Conservation (phyloP, 2,797 vertebrate species). For the Mormyrops boulengeri region DNA sequence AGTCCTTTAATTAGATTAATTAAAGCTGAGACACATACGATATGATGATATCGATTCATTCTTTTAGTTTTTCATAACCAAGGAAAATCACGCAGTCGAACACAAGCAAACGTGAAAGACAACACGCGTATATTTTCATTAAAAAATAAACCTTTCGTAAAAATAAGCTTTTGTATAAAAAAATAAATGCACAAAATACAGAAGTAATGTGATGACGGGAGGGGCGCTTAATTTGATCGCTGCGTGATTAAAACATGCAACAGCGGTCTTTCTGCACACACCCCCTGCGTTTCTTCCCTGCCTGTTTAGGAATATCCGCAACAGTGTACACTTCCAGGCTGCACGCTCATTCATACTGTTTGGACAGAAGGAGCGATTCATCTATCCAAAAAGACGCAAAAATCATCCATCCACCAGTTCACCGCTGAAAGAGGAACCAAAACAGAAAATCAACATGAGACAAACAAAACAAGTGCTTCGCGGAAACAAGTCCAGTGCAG, state of each 20-base stretch:
- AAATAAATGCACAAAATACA: neutral
- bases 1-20: neutral
- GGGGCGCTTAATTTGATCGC: neutral
- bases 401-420: neutral
- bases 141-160: neutral
- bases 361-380: conserved; percentile 56
- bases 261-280: neutral
- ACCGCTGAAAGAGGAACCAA: neutral
- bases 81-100: neutral
- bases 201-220: neutral
- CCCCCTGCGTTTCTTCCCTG: neutral
- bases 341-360: conserved; percentile 48
- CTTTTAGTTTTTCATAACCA: neutral
- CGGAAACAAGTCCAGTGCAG: neutral
- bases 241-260: neutral
- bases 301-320: conserved; percentile 56
- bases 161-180: neutral
- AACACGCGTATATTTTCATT: neutral
- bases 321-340: conserved; percentile 53
- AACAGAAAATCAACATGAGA: neutral
- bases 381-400: conserved; percentile 30
- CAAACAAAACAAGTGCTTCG: neutral
- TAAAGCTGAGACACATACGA: neutral
- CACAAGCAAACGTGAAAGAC: neutral
- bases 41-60: neutral